Evolutionary conservation across 2,113 vertebrate genomes (phyloP).

Genomic region (Petrocephalus zakoni): DNA sequence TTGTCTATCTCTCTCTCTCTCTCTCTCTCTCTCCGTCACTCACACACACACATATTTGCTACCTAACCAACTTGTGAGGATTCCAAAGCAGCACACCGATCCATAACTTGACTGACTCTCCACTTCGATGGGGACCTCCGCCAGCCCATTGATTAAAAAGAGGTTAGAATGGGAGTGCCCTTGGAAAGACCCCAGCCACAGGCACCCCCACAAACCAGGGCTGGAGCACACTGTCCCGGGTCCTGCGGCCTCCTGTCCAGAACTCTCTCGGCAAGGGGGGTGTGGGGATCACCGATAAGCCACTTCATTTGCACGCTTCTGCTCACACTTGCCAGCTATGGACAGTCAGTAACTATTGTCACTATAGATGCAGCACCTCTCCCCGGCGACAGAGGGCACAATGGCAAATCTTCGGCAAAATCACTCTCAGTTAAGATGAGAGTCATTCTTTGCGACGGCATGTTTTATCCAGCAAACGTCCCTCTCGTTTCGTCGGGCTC

Average conservation of each 20-base stretch:
- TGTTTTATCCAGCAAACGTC: background rate
- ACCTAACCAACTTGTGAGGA: background rate
- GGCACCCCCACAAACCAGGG: background rate
- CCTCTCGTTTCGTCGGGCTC: background rate
- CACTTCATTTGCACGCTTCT: background rate
- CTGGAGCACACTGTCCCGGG: background rate
- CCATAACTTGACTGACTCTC: conserved; percentile 25
- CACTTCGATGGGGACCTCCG: conserved; percentile 20
- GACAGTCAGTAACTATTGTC: background rate
- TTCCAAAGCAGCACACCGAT: background rate
- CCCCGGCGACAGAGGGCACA: background rate
- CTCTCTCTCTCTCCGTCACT: background rate
- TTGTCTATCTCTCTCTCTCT: background rate
- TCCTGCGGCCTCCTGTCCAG: background rate
- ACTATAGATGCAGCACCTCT: background rate
- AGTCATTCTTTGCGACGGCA: background rate
- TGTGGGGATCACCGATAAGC: background rate
- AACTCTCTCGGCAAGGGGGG: background rate
- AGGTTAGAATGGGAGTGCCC: background rate
- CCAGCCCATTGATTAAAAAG: conserved; percentile 5
- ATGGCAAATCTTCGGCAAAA: conserved; percentile 13
- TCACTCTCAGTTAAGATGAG: background rate
- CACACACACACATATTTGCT: background rate
- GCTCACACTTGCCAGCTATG: background rate
- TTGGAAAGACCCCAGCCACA: background rate